These are phyloP conservation scores for Limanda limanda DNA, from an alignment of 2,113 vertebrate species.

Conservation along the genomic window DNA sequence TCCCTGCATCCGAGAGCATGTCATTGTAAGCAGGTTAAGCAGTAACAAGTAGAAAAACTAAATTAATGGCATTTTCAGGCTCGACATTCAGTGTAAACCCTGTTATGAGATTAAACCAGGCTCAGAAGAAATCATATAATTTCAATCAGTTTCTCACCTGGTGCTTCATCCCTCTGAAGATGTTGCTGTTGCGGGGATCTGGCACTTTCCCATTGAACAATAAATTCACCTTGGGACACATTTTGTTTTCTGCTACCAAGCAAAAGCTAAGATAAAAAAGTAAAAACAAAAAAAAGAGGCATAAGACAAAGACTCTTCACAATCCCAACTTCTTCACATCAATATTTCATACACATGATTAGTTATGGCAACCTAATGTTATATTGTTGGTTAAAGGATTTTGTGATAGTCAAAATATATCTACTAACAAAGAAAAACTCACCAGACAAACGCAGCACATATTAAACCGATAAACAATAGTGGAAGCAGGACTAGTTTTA, in stretches of 20 bases:
- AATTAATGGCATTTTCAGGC: too few relatives aligned
- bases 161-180: constrained; percentile 60
- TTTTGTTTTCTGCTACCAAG: constrained; percentile 9
- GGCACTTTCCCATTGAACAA: constrained; percentile 66
- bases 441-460: constrained; percentile 5
- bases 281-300: background rate
- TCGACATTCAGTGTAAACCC: too few relatives aligned
- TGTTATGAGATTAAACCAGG: background rate
- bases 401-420: background rate
- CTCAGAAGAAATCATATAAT: background rate
- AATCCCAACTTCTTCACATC: background rate
- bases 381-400: background rate
- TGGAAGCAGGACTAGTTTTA: accelerated
- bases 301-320: background rate
- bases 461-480: accelerated
- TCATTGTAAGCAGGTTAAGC: too few relatives aligned
- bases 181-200: constrained; percentile 76
- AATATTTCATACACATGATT: too few relatives aligned
- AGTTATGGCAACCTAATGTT: background rate
- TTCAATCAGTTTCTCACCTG: constrained; percentile 56
- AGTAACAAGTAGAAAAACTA: too few relatives aligned
- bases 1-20: too few relatives aligned
- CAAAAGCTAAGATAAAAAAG: constrained; percentile 14
- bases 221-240: background rate
- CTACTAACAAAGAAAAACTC: constrained; percentile 22